A percentile compares a stretch with the other conserved stretches of the same genome.
These are phyloP conservation scores for Lochmaea capreae DNA, from an alignment of 2,888 invertebrate species.

Conservation along the genomic window DNA sequence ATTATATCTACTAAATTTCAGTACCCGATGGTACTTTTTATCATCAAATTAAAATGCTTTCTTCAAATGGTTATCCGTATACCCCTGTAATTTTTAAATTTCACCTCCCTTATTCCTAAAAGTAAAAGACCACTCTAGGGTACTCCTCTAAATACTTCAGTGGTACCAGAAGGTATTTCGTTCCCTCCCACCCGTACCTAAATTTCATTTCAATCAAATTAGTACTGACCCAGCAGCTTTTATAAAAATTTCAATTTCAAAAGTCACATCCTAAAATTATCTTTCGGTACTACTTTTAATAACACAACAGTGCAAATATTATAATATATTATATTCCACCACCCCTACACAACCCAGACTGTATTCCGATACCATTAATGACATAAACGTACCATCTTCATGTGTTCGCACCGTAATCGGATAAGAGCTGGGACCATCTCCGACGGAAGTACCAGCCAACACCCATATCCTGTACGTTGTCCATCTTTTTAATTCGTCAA, in stretches of 20 bases:
- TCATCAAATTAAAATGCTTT: too few species aligned
- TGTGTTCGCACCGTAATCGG: slow-evolving; percentile 93
- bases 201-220: too few species aligned
- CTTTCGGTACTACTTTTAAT: neutral
- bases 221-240: too few species aligned
- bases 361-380: slow-evolving; percentile 33
- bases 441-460: slow-evolving; percentile 94
- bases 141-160: too few species aligned
- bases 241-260: too few species aligned
- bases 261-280: slow-evolving; percentile 23
- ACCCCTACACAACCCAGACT: slow-evolving; percentile 20
- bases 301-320: slow-evolving; percentile 15
- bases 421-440: slow-evolving; percentile 94
- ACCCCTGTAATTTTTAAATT: too few species aligned
- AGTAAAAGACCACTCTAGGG: too few species aligned
- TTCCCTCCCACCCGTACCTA: too few species aligned
- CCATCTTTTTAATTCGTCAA: slow-evolving; percentile 94
- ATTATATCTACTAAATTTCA: neutral
- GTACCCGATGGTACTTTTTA: slow-evolving; percentile 2
- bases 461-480: slow-evolving; percentile 98
- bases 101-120: too few species aligned
- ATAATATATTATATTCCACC: slow-evolving; percentile 17
- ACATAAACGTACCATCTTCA: slow-evolving; percentile 94
- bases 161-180: too few species aligned
- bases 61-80: too few species aligned